Evolutionary conservation across 2,888 invertebrate genomes (phyloP).

Genomic region (Sesia bembeciformis): DNA sequence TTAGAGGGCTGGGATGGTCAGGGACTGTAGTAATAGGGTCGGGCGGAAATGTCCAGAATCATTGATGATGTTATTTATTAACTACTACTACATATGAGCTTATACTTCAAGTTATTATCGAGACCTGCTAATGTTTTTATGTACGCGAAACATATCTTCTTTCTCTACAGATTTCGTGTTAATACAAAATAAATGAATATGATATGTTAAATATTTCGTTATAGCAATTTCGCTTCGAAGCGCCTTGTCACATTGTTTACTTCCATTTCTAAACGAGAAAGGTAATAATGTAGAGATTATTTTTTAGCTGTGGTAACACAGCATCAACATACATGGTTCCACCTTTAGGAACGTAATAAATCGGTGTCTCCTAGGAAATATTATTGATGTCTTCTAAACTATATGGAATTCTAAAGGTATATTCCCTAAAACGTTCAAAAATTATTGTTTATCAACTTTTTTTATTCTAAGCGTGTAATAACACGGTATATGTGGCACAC

Average conservation of each 20-base stretch:
- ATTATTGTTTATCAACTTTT: slow-evolving; percentile 26
- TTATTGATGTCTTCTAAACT: slow-evolving; percentile 53
- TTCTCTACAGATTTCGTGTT: too few species aligned
- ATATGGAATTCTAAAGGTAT: slow-evolving; percentile 20
- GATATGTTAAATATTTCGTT: background rate
- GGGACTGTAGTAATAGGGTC: too few species aligned
- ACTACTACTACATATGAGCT: too few species aligned
- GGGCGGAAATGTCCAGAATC: too few species aligned
- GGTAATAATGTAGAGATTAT: background rate
- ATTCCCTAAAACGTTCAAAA: background rate
- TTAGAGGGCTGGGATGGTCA: too few species aligned
- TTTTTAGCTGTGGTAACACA: slow-evolving; percentile 27
- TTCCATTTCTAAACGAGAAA: background rate
- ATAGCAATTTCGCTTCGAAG: background rate
- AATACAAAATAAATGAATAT: background rate
- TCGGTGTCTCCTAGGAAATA: slow-evolving; percentile 72
- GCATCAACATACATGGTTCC: slow-evolving; percentile 22
- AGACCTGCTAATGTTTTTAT: too few species aligned
- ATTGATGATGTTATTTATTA: too few species aligned
- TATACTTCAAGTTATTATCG: too few species aligned
- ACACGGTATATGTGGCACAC: slow-evolving; percentile 55
- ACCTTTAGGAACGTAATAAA: slow-evolving; percentile 55
- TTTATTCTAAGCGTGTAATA: slow-evolving; percentile 5
- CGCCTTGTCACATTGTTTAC: background rate
- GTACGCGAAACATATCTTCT: too few species aligned